Percentiles rank a stretch among this genome's conserved stretches.
These are phyloP conservation scores for Strigops habroptila DNA, from an alignment of 2,113 vertebrate species.

Conservation along the genomic window DNA sequence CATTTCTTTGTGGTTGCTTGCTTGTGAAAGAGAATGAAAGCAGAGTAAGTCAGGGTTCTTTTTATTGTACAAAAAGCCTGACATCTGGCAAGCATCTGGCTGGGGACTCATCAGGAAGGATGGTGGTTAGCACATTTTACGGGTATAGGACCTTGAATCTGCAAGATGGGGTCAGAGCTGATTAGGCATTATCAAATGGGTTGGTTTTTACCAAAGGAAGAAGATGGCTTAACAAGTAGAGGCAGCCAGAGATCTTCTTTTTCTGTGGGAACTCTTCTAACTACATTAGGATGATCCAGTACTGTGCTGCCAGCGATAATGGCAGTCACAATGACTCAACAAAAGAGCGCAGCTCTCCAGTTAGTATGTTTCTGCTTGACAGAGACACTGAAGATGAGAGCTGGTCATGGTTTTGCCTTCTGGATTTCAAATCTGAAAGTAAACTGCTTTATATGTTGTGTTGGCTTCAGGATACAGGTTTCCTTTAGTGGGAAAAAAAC, in stretches of 20 bases:
- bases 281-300: neutral
- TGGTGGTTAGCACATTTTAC: neutral
- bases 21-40: neutral
- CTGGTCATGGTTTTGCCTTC: neutral
- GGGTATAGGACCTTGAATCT: slow-evolving; percentile 24
- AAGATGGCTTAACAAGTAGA: neutral
- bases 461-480: neutral
- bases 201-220: neutral
- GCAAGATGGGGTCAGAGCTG: neutral
- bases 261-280: neutral
- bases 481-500: neutral
- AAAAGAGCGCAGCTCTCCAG: neutral
- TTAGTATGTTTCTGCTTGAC: neutral
- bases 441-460: neutral
- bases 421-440: neutral
- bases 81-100: slow-evolving; percentile 40
- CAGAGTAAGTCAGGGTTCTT: neutral
- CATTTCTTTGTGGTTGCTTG: neutral
- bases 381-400: neutral
- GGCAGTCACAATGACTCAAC: neutral
- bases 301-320: neutral
- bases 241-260: neutral
- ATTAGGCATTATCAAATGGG: neutral
- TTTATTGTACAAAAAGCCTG: neutral
- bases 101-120: neutral